phyloP scores from a whole-genome alignment of 1,140 invertebrate genomes.

The Papilio polytes region DNA sequence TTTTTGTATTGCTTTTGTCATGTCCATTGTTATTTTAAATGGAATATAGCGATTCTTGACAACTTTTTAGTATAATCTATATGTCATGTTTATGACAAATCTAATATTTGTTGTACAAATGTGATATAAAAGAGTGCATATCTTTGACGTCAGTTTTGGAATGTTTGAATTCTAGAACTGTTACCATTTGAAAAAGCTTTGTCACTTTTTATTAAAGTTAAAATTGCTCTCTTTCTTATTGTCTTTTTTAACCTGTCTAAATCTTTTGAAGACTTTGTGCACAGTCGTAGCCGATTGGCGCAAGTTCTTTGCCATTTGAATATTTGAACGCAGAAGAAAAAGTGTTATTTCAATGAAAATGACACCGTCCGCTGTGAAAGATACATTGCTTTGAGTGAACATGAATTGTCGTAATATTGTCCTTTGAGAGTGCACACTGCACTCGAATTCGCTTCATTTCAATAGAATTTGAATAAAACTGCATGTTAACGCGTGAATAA shows the following conservation, averaged over 20 bases:
- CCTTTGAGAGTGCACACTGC: conserved; percentile 50
- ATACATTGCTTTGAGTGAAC: conserved; percentile 59
- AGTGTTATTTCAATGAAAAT: conserved; percentile 32
- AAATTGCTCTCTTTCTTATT: background rate
- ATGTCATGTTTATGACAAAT: background rate
- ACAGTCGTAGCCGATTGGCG: background rate
- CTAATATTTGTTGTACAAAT: too few species aligned
- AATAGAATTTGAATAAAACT: conserved; percentile 41
- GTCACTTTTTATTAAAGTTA: background rate
- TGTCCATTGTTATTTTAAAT: background rate
- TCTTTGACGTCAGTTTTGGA: too few species aligned
- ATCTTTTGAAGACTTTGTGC: background rate
- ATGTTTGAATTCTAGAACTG: background rate
- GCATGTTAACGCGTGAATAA: conserved; percentile 39
- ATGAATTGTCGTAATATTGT: conserved; percentile 68
- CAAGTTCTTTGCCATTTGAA: conserved; percentile 31
- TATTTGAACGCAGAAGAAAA: conserved; percentile 27
- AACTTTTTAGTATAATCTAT: background rate
- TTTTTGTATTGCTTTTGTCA: conserved; percentile 1
- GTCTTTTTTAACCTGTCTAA: background rate
- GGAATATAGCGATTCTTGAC: background rate
- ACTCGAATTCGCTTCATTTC: conserved; percentile 39
- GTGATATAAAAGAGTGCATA: too few species aligned
- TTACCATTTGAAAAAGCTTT: background rate
- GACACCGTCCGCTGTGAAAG: conserved; percentile 46